phyloP scores from a whole-genome alignment of 2,113 vertebrate species.

The Vireo altiloquus region DNA sequence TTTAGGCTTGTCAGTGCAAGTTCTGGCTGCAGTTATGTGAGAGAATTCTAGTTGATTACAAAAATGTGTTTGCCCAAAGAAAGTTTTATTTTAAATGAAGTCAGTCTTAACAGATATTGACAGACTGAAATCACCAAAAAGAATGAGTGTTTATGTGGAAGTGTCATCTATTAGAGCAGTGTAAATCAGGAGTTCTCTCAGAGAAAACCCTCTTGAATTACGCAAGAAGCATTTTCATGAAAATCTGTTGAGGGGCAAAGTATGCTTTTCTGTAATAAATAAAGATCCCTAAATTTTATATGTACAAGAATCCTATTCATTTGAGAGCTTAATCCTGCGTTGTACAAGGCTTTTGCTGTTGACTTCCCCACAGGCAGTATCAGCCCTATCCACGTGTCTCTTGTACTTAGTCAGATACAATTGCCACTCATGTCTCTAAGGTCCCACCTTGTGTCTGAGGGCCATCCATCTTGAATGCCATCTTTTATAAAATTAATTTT shows the following conservation, averaged over 20 bases:
- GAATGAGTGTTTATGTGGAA: background rate
- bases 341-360: background rate
- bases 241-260: background rate
- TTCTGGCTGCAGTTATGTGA: background rate
- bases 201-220: background rate
- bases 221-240: background rate
- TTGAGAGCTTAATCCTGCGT: background rate
- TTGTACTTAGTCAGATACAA: background rate
- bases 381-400: background rate
- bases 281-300: background rate
- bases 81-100: constrained; percentile 59
- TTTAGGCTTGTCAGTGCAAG: background rate
- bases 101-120: constrained; percentile 71
- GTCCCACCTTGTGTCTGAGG: background rate
- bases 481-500: background rate
- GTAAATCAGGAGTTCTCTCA: background rate
- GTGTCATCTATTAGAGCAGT: background rate
- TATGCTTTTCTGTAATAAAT: background rate
- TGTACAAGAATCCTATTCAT: background rate
- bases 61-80: background rate
- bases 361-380: background rate
- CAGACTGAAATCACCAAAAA: constrained; percentile 67
- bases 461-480: background rate
- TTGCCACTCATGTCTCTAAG: background rate
- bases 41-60: background rate